Evolutionary conservation across 2,888 invertebrate genomes (phyloP).

Genomic region (Megaustenia siamemsis): DNA sequence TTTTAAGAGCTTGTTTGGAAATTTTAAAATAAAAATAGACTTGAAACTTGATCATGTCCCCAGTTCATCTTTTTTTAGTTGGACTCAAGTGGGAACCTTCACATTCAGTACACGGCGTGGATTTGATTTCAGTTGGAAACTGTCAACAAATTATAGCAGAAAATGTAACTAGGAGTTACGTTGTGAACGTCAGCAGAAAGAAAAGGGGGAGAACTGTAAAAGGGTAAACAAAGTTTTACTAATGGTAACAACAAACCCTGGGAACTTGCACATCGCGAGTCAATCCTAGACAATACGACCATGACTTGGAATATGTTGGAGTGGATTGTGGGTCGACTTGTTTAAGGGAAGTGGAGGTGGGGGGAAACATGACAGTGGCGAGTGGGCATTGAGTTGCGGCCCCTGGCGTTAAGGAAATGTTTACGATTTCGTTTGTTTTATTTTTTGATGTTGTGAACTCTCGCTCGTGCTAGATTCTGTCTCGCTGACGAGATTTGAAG

Average conservation of each 20-base stretch:
- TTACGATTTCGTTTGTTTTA: neutral
- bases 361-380: constrained; percentile 1
- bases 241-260: neutral
- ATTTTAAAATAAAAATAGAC: no score
- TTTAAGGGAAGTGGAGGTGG: no score
- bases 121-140: no score
- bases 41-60: no score
- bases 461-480: neutral
- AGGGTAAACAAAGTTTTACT: neutral
- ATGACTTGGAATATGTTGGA: constrained; percentile 26
- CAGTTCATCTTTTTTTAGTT: no score
- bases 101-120: no score
- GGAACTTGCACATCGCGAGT: constrained; percentile 30
- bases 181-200: neutral
- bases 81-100: no score
- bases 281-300: constrained; percentile 1
- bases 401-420: neutral
- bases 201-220: neutral
- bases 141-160: neutral
- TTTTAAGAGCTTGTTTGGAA: no score
- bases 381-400: constrained; percentile 38
- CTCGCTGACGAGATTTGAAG: constrained; percentile 8
- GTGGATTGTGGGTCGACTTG: constrained; percentile 18
- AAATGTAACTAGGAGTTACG: neutral
- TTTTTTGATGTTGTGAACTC: neutral